Evolutionary conservation across 2,888 invertebrate species (phyloP).

Genomic region (Caenorhabditis plicata): DNA sequence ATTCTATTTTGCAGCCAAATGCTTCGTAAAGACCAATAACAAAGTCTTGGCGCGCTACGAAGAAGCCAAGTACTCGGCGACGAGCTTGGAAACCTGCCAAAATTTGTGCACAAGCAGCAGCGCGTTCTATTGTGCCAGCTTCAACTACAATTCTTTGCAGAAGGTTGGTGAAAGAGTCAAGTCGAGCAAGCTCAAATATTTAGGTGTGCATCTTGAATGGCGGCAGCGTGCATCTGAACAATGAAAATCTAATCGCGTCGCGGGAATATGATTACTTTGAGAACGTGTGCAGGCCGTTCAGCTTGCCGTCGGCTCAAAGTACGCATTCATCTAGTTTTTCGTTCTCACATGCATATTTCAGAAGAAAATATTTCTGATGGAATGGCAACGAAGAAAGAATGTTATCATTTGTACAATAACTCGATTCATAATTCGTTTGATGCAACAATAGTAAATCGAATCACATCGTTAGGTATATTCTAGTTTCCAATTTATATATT

Average conservation of each 20-base stretch:
- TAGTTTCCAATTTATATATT: not conserved
- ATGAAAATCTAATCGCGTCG: slow-evolving; percentile 8
- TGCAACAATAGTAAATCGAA: slow-evolving; percentile 27
- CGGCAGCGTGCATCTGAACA: slow-evolving; percentile 34
- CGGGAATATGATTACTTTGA: slow-evolving; percentile 34
- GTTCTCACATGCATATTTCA: not conserved
- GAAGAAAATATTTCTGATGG: slow-evolving; percentile 8
- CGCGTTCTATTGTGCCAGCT: slow-evolving; percentile 34
- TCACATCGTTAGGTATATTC: slow-evolving; percentile 12
- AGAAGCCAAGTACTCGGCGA: slow-evolving; percentile 13
- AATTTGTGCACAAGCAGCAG: slow-evolving; percentile 15
- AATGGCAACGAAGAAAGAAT: slow-evolving; percentile 22
- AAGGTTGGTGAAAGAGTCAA: slow-evolving; percentile 6
- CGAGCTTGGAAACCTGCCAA: slow-evolving; percentile 26
- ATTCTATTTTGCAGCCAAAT: slow-evolving; percentile 7
- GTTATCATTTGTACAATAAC: slow-evolving; percentile 29
- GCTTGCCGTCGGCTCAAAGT: slow-evolving; percentile 5
- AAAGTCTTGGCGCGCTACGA: slow-evolving; percentile 16
- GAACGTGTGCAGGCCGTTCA: slow-evolving; percentile 30
- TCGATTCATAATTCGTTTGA: slow-evolving; percentile 30
- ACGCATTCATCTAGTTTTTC: not conserved
- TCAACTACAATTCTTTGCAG: slow-evolving; percentile 27
- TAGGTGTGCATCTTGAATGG: slow-evolving; percentile 33
- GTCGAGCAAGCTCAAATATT: not conserved
- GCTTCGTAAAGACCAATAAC: slow-evolving; percentile 11